Evolutionary conservation across 2,888 invertebrate genomes (phyloP), one percentile per base, ranked within the genome.

Genomic region (Xanthia icteritia): DNA sequence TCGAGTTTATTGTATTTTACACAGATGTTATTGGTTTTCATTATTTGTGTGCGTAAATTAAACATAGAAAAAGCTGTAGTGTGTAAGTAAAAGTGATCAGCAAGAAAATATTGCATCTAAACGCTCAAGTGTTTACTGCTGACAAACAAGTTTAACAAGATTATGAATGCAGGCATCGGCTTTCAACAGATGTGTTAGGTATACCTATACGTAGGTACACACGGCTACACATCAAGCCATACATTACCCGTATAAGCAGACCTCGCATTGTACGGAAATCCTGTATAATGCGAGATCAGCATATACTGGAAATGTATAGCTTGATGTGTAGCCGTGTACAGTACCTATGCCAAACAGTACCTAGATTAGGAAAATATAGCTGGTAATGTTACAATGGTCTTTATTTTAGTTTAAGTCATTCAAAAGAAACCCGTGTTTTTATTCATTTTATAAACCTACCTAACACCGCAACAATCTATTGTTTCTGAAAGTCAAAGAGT

Each of bases 131-230:
- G 65, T 74, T 63, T 69, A 74, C 71, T 60, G 73, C 65, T 82
- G 73, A 86, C 86, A 86, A 85, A 85, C 85, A 68, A 70, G 87
- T 86, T 78, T 71, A 76, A 81, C 87, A 75, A 86, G 86, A 85
- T 81, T 81, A 81, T 76, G 84, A 78, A 81, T 78, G 81, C 73
- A 80, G 61, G 83, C 71, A 79, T 79, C 75, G 67, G 72, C 79
- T 82, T 82, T 73, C 82, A 82, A 82, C 73, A 71, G 45, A 51
- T 73, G n/a, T 63, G 65, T 82, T 54, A 66, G 20, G 70, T 56
- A 56, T 51, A 45, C 48, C 20, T 56, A 56, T 48, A 56, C 3
- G 36, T 51, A 54, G 11, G 17, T 56, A 17, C 5, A 17, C 45
- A 13, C 13, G 13, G 45, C 45, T 45, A 15, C 45, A 45, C 45